Evolutionary conservation across 2,113 vertebrate genomes (phyloP).

Genomic region (Ceratotherium simum): DNA sequence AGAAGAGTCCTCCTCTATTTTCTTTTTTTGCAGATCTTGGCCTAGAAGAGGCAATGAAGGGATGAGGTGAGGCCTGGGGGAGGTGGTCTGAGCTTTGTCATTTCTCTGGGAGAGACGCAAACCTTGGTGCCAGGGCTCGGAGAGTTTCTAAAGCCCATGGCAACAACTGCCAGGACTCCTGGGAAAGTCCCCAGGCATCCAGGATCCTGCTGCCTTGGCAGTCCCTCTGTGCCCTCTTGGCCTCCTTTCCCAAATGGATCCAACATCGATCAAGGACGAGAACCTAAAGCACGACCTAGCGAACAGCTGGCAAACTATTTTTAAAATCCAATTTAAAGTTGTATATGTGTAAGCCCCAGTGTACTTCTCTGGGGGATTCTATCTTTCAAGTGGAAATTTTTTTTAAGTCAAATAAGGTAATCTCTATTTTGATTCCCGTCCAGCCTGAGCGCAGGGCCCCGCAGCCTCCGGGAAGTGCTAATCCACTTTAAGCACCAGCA

Average conservation of each 20-base stretch:
- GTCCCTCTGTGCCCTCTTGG: constrained; percentile 21
- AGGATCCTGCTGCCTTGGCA: constrained; percentile 39
- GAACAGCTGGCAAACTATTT: constrained; percentile 78
- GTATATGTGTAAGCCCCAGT: constrained; percentile 44
- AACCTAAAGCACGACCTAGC: constrained; percentile 43
- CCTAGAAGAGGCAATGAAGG: not conserved
- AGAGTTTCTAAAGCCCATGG: constrained; percentile 61
- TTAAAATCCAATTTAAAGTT: constrained; percentile 76
- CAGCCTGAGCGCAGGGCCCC: not conserved
- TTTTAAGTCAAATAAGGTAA: constrained; percentile 79
- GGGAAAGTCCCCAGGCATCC: constrained; percentile 74
- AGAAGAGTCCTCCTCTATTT: not conserved
- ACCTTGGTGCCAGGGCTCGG: constrained; percentile 15
- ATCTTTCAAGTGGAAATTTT: constrained; percentile 66
- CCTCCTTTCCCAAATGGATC: constrained; percentile 42
- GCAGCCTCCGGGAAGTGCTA: constrained; percentile 18
- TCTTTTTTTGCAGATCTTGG: not conserved
- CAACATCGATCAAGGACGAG: constrained; percentile 40
- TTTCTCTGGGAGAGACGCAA: not conserved
- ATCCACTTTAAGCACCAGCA: constrained; percentile 59
- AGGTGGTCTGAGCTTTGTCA: not conserved
- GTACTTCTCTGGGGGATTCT: constrained; percentile 70
- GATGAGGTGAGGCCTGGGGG: not conserved
- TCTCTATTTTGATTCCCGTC: constrained; percentile 68
- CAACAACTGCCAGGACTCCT: constrained; percentile 73